Percentiles rank a stretch among this genome's conserved stretches.
These are phyloP conservation scores for Ascidia mentula DNA, from an alignment of 23 tunicate genomes.

Conservation along the genomic window DNA sequence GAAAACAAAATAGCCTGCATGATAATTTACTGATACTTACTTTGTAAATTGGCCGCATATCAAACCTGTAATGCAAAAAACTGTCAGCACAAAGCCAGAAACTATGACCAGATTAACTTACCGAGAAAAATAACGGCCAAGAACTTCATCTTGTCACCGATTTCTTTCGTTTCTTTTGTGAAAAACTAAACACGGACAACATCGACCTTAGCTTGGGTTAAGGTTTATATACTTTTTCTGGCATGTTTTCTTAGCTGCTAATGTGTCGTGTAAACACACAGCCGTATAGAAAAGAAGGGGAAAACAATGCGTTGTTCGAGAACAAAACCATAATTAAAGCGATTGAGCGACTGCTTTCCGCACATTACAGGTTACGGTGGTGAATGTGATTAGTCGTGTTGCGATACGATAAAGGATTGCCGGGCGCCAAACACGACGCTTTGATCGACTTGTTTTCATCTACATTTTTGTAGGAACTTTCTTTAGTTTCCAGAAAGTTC, in stretches of 20 bases:
- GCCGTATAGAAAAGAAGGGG: too few species aligned
- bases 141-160: not conserved
- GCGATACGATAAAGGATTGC: too few species aligned
- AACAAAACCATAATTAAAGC: too few species aligned
- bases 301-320: too few species aligned
- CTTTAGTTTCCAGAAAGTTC: too few species aligned
- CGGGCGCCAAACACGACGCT: too few species aligned
- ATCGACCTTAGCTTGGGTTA: not conserved
- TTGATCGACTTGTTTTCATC: too few species aligned
- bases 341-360: too few species aligned
- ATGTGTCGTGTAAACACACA: too few species aligned
- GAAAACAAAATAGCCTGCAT: not conserved
- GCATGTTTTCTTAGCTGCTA: constrained; percentile 1
- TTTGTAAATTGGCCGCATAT: not conserved
- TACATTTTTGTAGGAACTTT: too few species aligned
- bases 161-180: not conserved
- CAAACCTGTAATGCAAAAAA: not conserved
- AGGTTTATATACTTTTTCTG: not conserved
- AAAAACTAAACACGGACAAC: not conserved
- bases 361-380: too few species aligned
- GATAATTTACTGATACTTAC: not conserved
- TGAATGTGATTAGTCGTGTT: too few species aligned
- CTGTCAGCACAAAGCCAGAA: not conserved
- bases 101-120: not conserved
- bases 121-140: not conserved